Evolutionary conservation across 2,888 invertebrate species (phyloP).

Genomic region (Oxytorus armatus): DNA sequence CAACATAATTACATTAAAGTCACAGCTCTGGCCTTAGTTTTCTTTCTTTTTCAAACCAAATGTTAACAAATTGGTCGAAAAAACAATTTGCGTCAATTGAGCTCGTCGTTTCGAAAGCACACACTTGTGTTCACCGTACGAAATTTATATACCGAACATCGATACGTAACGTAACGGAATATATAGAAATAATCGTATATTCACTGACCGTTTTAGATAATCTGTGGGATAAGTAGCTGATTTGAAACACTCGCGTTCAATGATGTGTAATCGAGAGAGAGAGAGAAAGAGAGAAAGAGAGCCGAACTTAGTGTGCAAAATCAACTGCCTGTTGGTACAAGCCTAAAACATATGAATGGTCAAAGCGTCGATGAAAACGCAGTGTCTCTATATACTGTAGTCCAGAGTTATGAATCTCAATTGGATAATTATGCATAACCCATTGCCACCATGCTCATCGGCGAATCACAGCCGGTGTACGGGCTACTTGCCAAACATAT

Average conservation of each 20-base stretch:
- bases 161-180: conserved; percentile 36
- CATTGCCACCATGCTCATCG: conserved; percentile 78
- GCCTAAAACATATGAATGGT: conserved; percentile 81
- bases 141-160: conserved; percentile 22
- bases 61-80: no score
- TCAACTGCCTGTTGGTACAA: conserved; percentile 67
- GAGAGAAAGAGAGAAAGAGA: conserved; percentile 33
- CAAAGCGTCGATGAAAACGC: conserved; percentile 75
- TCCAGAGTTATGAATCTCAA: conserved; percentile 82
- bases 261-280: conserved; percentile 40
- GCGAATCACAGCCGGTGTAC: conserved; percentile 75
- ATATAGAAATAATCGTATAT: conserved; percentile 57
- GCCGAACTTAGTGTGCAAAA: conserved; percentile 33
- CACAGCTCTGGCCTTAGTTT: no score
- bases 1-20: no score
- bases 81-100: neutral
- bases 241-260: conserved; percentile 61
- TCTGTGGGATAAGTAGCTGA: conserved; percentile 56
- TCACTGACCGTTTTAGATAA: conserved; percentile 68
- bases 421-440: conserved; percentile 83
- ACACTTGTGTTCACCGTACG: neutral
- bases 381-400: conserved; percentile 73
- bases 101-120: neutral
- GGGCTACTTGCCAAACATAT: conserved; percentile 74
- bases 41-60: no score